These are phyloP conservation scores for Clavelina lepadiformis DNA, from an alignment of 23 tunicate species.

Conservation along the genomic window DNA sequence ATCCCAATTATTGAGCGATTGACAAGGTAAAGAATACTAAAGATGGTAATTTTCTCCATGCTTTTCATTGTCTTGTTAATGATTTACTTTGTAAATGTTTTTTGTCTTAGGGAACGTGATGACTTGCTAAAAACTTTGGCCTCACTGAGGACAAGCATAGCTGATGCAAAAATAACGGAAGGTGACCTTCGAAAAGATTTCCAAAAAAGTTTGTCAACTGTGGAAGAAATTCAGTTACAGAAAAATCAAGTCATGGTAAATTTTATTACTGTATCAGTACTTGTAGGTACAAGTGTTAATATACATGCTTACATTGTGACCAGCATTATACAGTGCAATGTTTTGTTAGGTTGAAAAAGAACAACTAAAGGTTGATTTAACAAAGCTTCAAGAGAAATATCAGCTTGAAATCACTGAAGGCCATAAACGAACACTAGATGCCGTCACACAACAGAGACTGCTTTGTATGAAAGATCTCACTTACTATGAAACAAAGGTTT, in stretches of 20 bases:
- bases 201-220: slow-evolving; percentile 51
- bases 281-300: not conserved
- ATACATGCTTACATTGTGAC: not conserved
- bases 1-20: slow-evolving; percentile 48
- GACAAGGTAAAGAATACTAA: slow-evolving; percentile 10
- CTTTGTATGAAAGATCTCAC: slow-evolving; percentile 44
- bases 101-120: slow-evolving; percentile 79
- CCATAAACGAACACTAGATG: slow-evolving; percentile 47
- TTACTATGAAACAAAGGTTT: slow-evolving; percentile 50
- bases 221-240: slow-evolving; percentile 73
- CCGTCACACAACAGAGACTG: slow-evolving; percentile 27
- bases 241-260: slow-evolving; percentile 51
- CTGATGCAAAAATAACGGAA: slow-evolving; percentile 38
- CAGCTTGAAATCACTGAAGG: slow-evolving; percentile 45
- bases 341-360: slow-evolving; percentile 44
- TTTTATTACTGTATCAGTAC: not conserved
- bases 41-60: not conserved
- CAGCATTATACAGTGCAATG: too few relatives aligned
- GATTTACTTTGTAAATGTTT: not conserved
- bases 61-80: too few relatives aligned
- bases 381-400: slow-evolving; percentile 21
- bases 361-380: slow-evolving; percentile 35
- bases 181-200: slow-evolving; percentile 41
- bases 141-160: slow-evolving; percentile 24
- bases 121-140: slow-evolving; percentile 53